Percentiles rank a stretch among this genome's conserved stretches.
These are phyloP conservation scores for Gallirallus australis DNA, from an alignment of 2,797 vertebrate genomes.

Conservation along the genomic window DNA sequence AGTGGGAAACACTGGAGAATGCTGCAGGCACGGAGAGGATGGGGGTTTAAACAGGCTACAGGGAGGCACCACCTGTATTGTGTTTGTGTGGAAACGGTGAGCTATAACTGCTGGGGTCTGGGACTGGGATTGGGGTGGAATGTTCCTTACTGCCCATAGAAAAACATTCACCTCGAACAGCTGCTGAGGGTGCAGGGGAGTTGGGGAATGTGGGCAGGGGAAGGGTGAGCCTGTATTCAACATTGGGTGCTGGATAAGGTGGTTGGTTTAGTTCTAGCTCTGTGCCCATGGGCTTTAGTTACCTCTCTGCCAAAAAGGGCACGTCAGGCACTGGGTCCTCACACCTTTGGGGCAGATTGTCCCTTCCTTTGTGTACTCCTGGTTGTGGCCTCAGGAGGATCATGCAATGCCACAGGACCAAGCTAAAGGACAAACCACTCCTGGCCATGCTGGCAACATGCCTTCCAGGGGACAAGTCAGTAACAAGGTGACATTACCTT, in stretches of 20 bases:
- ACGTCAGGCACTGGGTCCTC: not conserved
- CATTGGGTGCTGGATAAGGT: not conserved
- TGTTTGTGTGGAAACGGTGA: not conserved
- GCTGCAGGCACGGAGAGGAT: constrained; percentile 32
- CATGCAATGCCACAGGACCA: not conserved
- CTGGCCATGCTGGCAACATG: not conserved
- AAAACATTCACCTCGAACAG: not conserved
- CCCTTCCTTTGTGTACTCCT: not conserved
- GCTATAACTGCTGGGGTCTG: not conserved
- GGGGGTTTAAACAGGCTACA: not conserved
- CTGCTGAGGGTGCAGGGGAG: not conserved
- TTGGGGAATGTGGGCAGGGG: not conserved
- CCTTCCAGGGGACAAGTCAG: not conserved
- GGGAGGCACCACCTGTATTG: not conserved
- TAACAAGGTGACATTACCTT: constrained; percentile 54
- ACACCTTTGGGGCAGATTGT: not conserved
- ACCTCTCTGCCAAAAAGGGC: not conserved
- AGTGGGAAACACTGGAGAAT: constrained; percentile 61
- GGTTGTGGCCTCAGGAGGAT: not conserved
- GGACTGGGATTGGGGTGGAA: not conserved
- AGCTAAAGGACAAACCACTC: not conserved
- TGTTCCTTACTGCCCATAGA: not conserved
- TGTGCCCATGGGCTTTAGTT: not conserved
- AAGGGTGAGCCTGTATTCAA: not conserved
- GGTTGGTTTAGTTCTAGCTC: not conserved